phyloP scores from a whole-genome alignment of 2,797 vertebrate genomes.

The Bufotes viridis region DNA sequence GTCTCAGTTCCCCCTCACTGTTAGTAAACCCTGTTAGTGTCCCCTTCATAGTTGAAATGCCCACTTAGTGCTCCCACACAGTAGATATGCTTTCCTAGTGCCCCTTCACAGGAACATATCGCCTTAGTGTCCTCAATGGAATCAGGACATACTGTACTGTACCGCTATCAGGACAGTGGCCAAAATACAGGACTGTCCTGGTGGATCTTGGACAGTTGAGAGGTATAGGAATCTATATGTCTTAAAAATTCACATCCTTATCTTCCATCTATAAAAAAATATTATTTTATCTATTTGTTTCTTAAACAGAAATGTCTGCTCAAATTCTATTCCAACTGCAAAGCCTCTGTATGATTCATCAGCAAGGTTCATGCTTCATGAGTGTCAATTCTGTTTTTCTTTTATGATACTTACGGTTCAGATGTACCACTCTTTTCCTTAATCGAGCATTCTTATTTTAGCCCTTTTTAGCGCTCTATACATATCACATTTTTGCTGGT shows the following conservation, averaged over 20 bases:
- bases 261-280: background rate
- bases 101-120: no score
- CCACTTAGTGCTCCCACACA: no score
- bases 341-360: constrained; percentile 59
- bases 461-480: background rate
- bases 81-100: no score
- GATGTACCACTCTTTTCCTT: constrained; percentile 23
- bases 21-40: no score
- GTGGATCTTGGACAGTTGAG: no score
- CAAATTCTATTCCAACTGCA: constrained; percentile 42
- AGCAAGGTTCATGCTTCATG: constrained; percentile 57
- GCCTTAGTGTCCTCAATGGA: no score
- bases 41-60: no score
- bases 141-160: no score
- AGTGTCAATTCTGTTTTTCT: constrained; percentile 59
- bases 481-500: background rate
- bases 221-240: no score
- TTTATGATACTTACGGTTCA: constrained; percentile 49
- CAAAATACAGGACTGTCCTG: no score
- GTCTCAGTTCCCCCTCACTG: no score
- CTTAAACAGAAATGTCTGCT: constrained; percentile 51
- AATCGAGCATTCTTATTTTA: background rate
- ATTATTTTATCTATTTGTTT: constrained; percentile 21
- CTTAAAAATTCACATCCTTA: background rate
- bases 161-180: no score